Base-by-base conservation (phyloP, 2,797 vertebrate genomes). In the Arremon aurantiirostris region DNA sequence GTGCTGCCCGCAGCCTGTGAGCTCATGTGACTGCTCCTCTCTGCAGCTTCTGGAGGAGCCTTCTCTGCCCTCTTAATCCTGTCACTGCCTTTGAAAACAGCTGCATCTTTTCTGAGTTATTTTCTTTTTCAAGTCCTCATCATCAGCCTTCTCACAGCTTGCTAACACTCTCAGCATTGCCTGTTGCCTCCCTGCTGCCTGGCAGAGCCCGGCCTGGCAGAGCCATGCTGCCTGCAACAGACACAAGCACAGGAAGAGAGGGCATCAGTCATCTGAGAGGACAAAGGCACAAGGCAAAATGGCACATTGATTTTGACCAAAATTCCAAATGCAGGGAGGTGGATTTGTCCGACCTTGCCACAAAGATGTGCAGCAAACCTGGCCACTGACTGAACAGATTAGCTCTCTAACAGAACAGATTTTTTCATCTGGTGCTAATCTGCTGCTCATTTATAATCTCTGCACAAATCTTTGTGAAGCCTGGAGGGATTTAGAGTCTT, bases 391-490 rank as follows among this genome's bases (percentile, higher is more conserved):
- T 63, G 42, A 72, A 82, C 22, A 94, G 94, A 94, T 93, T 75
- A 94, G 57, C 84, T 85, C 80, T 85, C 63, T 76, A 84, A 57
- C 65, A 63, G 95, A 89, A 95, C 37, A 86, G 81, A 69, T 86
- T 94, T 83, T 95, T 93, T 95, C 84, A 95, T 89, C 76, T 91
- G 90, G 44, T 0, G 61, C 89, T 96, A 81, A 94, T 95, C 93
- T 94, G 89, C 71, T 93, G 64, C 82, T 92, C 86, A 83, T 95
- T 94, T 89, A 91, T 91, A 95, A 96, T 94, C 91, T 95, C 94
- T 53, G 82, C 77, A 76, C 92, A 96, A 82, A 93, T 93, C 94
- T 96, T 93, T 66, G 66, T 34, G 77, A 91, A 91, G 84, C 85
- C 86, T 66, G 70, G 27, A 79, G 85, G 80, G 91, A 93, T 94